phyloP scores from a whole-genome alignment of 1,140 invertebrate species.

The Plutomurus gul region DNA sequence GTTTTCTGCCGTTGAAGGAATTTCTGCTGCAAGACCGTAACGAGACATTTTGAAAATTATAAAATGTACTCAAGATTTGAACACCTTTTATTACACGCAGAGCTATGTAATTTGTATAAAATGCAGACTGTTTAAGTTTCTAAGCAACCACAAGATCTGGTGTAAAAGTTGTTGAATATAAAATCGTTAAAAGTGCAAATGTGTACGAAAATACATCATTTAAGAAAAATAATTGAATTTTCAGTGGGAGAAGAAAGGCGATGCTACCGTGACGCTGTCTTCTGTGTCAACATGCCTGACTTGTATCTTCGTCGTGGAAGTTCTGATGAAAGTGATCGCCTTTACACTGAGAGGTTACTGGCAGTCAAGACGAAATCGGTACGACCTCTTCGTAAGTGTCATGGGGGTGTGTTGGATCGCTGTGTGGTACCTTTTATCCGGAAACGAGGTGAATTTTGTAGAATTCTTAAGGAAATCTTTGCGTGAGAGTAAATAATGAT shows the following conservation, averaged over 20 bases:
- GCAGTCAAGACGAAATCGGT: slow-evolving; percentile 96
- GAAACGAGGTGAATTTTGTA: slow-evolving; percentile 20
- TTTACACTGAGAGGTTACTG: slow-evolving; percentile 97
- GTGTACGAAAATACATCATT: no score
- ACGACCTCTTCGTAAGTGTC: slow-evolving; percentile 96
- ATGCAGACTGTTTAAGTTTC: not conserved
- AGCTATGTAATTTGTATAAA: no score
- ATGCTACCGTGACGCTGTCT: slow-evolving; percentile 78
- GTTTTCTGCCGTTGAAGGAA: not conserved
- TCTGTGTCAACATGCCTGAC: slow-evolving; percentile 84
- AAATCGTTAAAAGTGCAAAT: no score
- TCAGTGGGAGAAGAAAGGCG: slow-evolving; percentile 81
- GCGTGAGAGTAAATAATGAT: not conserved
- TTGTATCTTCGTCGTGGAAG: slow-evolving; percentile 86
- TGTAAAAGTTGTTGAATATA: no score
- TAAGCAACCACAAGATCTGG: not conserved
- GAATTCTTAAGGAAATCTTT: not conserved
- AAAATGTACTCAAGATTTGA: no score
- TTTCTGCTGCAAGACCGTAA: not conserved
- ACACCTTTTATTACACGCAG: no score
- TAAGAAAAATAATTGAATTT: no score
- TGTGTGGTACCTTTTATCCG: slow-evolving; percentile 48
- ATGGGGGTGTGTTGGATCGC: slow-evolving; percentile 93
- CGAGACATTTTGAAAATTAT: not conserved
- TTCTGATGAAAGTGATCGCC: slow-evolving; percentile 98